Conservation (phyloP, 2,888 invertebrate species). For the Pyrocoelia pectoralis region DNA sequence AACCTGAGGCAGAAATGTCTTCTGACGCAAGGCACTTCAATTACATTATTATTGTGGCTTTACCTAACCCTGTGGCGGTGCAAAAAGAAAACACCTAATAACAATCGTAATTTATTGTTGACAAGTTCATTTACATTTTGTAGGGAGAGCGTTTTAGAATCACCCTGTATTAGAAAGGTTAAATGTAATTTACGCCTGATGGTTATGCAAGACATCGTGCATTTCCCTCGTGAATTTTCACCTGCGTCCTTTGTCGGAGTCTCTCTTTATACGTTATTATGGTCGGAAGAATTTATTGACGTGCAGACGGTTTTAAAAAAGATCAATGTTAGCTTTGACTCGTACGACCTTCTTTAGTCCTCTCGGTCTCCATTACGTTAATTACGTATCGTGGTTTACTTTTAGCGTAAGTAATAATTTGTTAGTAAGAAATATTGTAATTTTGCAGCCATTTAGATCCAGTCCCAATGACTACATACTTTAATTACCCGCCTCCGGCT, state of each 20-base stretch:
- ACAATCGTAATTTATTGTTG: too few relatives aligned
- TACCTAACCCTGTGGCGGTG: too few relatives aligned
- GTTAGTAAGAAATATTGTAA: too few relatives aligned
- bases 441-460: slow-evolving; percentile 8
- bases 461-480: slow-evolving; percentile 44
- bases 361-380: background rate
- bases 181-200: background rate
- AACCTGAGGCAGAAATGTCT: too few relatives aligned
- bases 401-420: background rate
- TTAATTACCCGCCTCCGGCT: slow-evolving; percentile 80
- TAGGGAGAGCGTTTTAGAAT: too few relatives aligned
- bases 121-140: too few relatives aligned
- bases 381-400: too few relatives aligned
- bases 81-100: too few relatives aligned
- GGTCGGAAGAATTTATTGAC: background rate
- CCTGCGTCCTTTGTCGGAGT: background rate
- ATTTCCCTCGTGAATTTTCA: too few relatives aligned
- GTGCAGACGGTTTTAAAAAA: background rate
- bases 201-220: background rate
- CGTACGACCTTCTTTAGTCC: slow-evolving; percentile 11
- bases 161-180: background rate
- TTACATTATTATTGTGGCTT: too few relatives aligned
- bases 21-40: too few relatives aligned
- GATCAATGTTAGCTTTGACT: slow-evolving; percentile 1
- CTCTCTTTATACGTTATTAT: background rate